Base-by-base conservation (phyloP, 53 echinoderm and acorn worm genomes). In the Holothuria leucospilota region DNA sequence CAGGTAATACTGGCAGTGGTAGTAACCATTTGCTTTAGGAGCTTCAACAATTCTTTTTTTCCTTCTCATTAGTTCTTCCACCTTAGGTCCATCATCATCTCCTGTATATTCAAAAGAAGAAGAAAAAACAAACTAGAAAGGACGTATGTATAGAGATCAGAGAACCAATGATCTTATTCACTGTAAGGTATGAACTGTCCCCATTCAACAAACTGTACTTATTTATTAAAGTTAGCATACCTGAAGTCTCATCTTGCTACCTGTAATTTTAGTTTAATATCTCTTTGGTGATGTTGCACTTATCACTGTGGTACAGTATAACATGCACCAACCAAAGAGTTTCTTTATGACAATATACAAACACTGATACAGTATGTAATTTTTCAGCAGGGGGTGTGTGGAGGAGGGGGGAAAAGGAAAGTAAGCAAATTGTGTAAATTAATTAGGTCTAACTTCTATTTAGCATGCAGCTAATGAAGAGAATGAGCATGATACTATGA, bases 41-140 rank as follows among this genome's bases (percentile, higher is more conserved):
- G 99, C 95, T 66, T 99, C 99, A 29, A 99, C 91, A 20, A 99
- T 92, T 49, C 95, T 91, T 72, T 99, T 95, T 85, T 99, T 99
- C 38, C 93, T 88, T 82, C 79, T 90, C 92, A 99, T 92, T 87
- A 99, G 77, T 9, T 99, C 95, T 20, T 98, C 99, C 42, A 99
- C 66, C 62, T 95, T 95, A 29, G 91, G 91, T 20, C 85, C 80
- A 41, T 99, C 94, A 61, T 95, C 99, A 26, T 94, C 93, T 18
- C 75, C 95, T 94, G 78, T 81, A 18, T 21, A 77, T 71, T 51
- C 25, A 82, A 52, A 82, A 21, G 16, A 12, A 77, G 5, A 29
- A 16, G 24, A 60, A 14, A 71, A 18, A 13, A 34, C n/a, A 49
- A 85, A 1, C 34, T 34, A 2, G 34, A 40, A 67, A 24, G 20